Evolutionary conservation across 2,113 vertebrate genomes (phyloP).

Genomic region (Amazona guildingii): DNA sequence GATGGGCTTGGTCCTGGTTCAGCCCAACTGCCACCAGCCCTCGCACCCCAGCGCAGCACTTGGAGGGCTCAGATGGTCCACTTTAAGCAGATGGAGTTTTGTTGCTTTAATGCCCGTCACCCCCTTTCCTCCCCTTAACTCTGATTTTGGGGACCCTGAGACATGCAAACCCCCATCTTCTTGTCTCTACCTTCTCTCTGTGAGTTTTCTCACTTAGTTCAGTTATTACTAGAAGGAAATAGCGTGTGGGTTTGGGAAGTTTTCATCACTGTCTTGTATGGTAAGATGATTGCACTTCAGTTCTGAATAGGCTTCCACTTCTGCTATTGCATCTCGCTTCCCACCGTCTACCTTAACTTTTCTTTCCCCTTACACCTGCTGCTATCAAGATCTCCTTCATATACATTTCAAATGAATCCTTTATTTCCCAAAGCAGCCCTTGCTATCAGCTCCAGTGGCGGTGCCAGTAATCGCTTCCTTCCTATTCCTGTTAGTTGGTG

Average conservation of each 20-base stretch:
- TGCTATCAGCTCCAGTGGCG: not conserved
- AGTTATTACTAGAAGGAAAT: not conserved
- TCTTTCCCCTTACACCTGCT: not conserved
- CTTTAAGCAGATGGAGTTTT: not conserved
- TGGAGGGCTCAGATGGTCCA: rapidly evolving
- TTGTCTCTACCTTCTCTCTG: not conserved
- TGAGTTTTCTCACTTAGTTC: not conserved
- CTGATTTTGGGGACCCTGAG: not conserved
- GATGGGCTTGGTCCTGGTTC: not conserved
- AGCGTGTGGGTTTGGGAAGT: not conserved
- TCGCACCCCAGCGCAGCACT: rapidly evolving
- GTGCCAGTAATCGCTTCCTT: not conserved
- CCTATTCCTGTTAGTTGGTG: not conserved
- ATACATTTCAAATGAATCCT: slow-evolving; percentile 14
- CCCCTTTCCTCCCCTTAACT: not conserved
- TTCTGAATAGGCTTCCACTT: not conserved
- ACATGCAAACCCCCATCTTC: rapidly evolving
- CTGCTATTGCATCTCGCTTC: not conserved
- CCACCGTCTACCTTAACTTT: not conserved
- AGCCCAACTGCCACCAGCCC: not conserved
- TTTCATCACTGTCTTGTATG: not conserved
- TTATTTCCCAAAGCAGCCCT: slow-evolving; percentile 30
- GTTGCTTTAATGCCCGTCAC: not conserved
- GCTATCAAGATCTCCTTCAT: not conserved
- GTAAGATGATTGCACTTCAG: not conserved